These are phyloP conservation scores for Probosciger aterrimus DNA, from an alignment of 2,113 vertebrate species.

Conservation along the genomic window DNA sequence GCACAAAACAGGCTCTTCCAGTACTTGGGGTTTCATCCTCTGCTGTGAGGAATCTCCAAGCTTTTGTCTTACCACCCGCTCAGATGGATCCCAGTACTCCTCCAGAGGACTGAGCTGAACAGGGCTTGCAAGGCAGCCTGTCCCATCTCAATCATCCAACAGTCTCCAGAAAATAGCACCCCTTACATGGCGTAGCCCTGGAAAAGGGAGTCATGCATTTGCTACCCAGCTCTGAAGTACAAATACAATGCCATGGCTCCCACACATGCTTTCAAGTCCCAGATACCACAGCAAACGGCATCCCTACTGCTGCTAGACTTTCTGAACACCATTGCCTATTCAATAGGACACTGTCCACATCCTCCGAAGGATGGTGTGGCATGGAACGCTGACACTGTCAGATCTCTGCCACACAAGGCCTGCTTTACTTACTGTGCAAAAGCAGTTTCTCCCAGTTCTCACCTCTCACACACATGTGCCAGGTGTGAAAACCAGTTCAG, in stretches of 20 bases:
- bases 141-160: not conserved
- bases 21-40: not conserved
- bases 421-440: not conserved
- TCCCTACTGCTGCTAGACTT: not conserved
- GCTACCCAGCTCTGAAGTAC: not conserved
- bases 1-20: not conserved
- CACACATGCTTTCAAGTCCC: not conserved
- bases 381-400: not conserved
- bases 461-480: not conserved
- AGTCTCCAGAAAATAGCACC: not conserved
- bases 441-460: not conserved
- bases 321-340: not conserved
- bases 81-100: not conserved
- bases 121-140: not conserved
- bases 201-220: not conserved
- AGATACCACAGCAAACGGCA: not conserved
- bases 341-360: not conserved
- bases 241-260: not conserved
- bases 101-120: not conserved
- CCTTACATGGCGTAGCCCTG: not conserved
- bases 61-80: not conserved
- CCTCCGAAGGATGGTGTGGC: not conserved
- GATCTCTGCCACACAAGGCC: not conserved
- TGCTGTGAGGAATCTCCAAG: not conserved
- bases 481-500: slow-evolving; percentile 17